A percentile compares a stretch with the other conserved stretches of the same genome.
Evolutionary conservation across 2,797 vertebrate species (phyloP).

Genomic region (Cryptoprocta ferox): DNA sequence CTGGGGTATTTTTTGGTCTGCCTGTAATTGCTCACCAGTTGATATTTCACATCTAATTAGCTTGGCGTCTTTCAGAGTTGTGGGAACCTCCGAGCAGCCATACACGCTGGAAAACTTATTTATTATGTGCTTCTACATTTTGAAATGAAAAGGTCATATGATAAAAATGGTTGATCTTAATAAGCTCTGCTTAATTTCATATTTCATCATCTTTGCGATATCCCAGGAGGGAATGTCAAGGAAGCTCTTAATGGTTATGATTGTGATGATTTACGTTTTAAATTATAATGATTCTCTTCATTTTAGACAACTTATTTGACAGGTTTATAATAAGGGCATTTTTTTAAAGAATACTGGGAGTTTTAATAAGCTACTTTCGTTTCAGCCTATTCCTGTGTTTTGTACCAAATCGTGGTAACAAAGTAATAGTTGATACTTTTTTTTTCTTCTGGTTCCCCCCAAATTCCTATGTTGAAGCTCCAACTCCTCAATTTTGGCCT

Average conservation of each 20-base stretch:
- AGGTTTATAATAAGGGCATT: background rate
- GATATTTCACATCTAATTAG: slow-evolving; percentile 71
- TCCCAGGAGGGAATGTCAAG: slow-evolving; percentile 22
- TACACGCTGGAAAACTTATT: background rate
- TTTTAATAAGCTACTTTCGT: background rate
- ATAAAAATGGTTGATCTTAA: slow-evolving; percentile 50
- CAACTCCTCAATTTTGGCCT: background rate
- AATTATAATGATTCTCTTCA: slow-evolving; percentile 18
- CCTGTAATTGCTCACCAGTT: slow-evolving; percentile 43
- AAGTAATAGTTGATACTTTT: background rate
- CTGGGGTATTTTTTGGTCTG: background rate
- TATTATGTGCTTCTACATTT: slow-evolving; percentile 31
- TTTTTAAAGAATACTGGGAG: background rate
- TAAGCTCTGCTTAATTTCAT: slow-evolving; percentile 53
- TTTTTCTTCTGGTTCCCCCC: background rate
- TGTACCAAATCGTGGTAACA: background rate
- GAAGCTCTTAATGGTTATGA: background rate
- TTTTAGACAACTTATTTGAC: slow-evolving; percentile 8
- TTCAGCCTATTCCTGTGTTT: background rate
- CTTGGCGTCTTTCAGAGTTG: slow-evolving; percentile 16
- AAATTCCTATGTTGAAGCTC: background rate
- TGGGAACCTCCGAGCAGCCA: background rate
- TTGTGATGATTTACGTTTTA: background rate
- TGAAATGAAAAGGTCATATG: slow-evolving; percentile 64
- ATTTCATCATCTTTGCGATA: slow-evolving; percentile 50